Evolutionary conservation across 2,797 vertebrate genomes (phyloP), one percentile per base, ranked within the genome.

Genomic region (Heterohyrax brucei): DNA sequence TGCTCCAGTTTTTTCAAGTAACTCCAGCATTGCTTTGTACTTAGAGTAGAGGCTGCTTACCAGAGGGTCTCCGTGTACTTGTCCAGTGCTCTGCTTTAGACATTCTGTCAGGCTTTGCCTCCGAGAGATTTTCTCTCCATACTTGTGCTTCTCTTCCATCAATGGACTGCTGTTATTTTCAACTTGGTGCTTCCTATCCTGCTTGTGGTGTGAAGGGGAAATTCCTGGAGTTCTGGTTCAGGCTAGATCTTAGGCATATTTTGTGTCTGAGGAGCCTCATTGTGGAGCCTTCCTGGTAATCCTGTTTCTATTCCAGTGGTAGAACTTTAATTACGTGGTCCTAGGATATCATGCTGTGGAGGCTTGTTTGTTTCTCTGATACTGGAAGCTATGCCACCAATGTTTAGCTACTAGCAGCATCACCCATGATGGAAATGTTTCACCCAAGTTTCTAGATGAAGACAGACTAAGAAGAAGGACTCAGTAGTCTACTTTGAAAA

Each of bases 121-220:
- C 24, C 19, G 59, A 81, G 10, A 75, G 19, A 5, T 28, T 84
- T 30, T 89, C 12, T 79, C 2, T 68, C 14, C 73, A 8, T 62
- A 44, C 30, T 73, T 2, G 46, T 59, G 50, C 30, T 14, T 93
- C 39, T 84, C 44, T 26, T 68, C 10, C 3, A 53, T 4, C n/a
- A 28, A 5, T 50, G 44, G 48, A 77, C 2, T 30, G 13, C 3
- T 70, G 5, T 48, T 81, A n/a, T 28, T 80, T 84, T 76, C 92
- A 28, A 80, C 30, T 92, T 48, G 46, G 22, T 64, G 30, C n/a
- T 95, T 93, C 22, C 26, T 73, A 93, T 94, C 21, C 14, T 83
- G 22, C 1, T 83, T 93, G 48, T 79, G 10, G 14, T 2, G 26
- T 30, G 22, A 73, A 9, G 12, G n/a, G 16, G 1, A 26, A 18